Percentiles rank a stretch among this genome's conserved stretches.
These are phyloP conservation scores for Cataglyphis altisquamis DNA, from an alignment of 2,888 invertebrate genomes.

Conservation along the genomic window DNA sequence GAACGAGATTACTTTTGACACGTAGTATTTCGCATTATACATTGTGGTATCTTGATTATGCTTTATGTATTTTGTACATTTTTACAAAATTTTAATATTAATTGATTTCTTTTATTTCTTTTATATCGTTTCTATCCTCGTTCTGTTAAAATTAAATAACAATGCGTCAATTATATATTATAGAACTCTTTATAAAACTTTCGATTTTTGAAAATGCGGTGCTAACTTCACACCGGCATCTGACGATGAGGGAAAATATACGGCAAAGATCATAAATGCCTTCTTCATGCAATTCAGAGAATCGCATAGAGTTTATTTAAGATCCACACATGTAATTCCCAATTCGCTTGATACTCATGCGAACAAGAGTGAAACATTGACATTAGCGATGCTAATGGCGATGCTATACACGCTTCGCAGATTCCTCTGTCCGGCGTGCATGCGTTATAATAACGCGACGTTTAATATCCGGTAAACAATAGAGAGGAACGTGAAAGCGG, in stretches of 20 bases:
- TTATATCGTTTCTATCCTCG: background rate
- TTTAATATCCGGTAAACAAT: slow-evolving; percentile 42
- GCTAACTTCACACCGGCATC: too few species aligned
- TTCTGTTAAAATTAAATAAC: background rate
- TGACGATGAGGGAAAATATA: background rate
- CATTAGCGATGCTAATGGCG: slow-evolving; percentile 31
- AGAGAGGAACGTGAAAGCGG: slow-evolving; percentile 25
- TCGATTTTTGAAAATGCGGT: too few species aligned
- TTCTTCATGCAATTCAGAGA: background rate
- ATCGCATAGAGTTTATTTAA: background rate
- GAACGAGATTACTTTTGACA: background rate
- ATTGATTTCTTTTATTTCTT: background rate
- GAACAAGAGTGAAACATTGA: slow-evolving; percentile 17
- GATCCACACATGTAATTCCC: slow-evolving; percentile 17
- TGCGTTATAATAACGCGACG: slow-evolving; percentile 37
- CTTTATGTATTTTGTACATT: background rate
- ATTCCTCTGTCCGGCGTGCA: background rate
- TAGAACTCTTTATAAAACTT: too few species aligned
- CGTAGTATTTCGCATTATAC: background rate
- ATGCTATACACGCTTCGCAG: background rate
- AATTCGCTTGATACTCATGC: background rate
- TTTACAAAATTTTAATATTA: background rate
- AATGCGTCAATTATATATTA: background rate
- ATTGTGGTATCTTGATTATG: background rate
- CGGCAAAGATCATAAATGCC: background rate